Conservation (phyloP, 1,140 invertebrate species). For the Acyrthosiphon pisum region DNA sequence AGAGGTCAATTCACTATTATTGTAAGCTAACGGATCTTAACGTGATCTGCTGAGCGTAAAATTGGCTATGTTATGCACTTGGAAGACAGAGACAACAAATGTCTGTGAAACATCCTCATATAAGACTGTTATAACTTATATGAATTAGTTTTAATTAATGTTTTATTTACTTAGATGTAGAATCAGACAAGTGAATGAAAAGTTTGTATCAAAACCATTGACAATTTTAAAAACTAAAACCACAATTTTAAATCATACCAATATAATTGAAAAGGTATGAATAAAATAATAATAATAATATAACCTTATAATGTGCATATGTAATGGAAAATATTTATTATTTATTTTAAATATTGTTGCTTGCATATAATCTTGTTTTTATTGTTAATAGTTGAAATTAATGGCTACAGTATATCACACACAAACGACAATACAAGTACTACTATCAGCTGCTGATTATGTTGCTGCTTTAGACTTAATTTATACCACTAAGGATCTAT, state of each 20-base stretch:
- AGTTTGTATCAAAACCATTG: constrained; percentile 31
- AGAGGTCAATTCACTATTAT: too few species aligned
- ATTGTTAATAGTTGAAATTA: constrained; percentile 74
- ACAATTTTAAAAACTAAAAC: constrained; percentile 49
- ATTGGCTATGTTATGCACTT: too few species aligned
- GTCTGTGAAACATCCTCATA: neutral
- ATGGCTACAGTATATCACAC: constrained; percentile 97
- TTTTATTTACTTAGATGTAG: constrained; percentile 28
- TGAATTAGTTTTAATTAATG: neutral
- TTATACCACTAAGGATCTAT: constrained; percentile 93
- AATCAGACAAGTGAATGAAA: constrained; percentile 42
- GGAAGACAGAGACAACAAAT: too few species aligned
- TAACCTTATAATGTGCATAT: neutral
- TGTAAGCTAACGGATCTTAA: too few species aligned
- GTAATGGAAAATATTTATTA: neutral
- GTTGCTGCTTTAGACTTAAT: constrained; percentile 97
- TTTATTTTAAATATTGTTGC: neutral
- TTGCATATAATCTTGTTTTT: neutral
- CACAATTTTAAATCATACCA: constrained; percentile 28
- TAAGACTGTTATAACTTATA: too few species aligned
- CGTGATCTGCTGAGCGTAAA: too few species aligned
- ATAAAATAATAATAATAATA: constrained; percentile 24
- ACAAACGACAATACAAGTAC: constrained; percentile 93
- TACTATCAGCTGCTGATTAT: constrained; percentile 95
- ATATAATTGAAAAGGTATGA: constrained; percentile 38